Evolutionary conservation across 2,797 vertebrate genomes (phyloP).

Genomic region (Darevskia nairensis): DNA sequence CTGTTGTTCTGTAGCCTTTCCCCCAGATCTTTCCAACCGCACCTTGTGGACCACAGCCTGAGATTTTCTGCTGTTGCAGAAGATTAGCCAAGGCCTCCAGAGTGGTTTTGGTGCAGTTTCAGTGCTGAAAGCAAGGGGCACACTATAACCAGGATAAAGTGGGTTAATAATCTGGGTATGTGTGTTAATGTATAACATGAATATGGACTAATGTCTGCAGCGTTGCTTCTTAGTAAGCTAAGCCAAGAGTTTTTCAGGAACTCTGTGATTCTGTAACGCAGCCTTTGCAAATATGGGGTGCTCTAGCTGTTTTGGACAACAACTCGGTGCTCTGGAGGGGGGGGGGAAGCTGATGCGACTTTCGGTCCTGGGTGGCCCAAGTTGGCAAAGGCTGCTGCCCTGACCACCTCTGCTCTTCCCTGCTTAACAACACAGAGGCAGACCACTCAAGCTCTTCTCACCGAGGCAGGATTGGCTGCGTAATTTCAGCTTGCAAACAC

Average conservation of each 20-base stretch:
- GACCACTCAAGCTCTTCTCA: neutral
- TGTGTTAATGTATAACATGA: neutral
- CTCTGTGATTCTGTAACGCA: neutral
- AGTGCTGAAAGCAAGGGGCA: neutral
- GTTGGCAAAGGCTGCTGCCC: no score
- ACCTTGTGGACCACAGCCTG: neutral
- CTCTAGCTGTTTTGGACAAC: no score
- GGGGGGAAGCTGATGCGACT: no score
- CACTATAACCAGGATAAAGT: neutral
- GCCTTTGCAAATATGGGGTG: no score
- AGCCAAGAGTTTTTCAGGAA: neutral
- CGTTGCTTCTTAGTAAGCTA: neutral
- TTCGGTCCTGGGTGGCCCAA: no score
- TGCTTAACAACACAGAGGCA: neutral
- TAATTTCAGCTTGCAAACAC: neutral
- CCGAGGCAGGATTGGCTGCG: neutral
- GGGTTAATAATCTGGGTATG: neutral
- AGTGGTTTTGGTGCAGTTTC: neutral
- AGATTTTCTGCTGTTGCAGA: neutral
- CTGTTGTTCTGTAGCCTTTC: no score
- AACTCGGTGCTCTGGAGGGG: no score
- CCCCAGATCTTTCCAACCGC: no score
- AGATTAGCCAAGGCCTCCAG: neutral
- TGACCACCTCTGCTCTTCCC: neutral
- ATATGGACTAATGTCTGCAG: neutral